Percentiles rank a stretch among this genome's conserved stretches.
These are phyloP conservation scores for Lontra canadensis DNA, from an alignment of 2,113 vertebrate species.

Conservation along the genomic window DNA sequence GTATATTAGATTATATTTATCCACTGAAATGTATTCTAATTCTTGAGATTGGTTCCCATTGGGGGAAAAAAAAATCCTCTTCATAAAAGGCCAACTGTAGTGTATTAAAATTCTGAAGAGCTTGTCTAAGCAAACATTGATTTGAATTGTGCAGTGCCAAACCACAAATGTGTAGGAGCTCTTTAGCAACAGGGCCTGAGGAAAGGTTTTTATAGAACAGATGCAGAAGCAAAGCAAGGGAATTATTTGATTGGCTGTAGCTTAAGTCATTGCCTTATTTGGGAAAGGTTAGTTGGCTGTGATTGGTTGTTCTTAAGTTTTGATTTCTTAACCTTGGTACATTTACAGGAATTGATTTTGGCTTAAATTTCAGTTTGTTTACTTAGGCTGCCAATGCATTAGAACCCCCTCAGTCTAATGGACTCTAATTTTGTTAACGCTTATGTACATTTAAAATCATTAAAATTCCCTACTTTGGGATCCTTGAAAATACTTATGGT, in stretches of 20 bases:
- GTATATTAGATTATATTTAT: background rate
- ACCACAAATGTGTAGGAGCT: background rate
- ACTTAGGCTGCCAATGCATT: background rate
- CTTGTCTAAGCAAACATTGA: background rate
- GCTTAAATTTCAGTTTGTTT: background rate
- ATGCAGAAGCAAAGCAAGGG: background rate
- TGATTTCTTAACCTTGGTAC: background rate
- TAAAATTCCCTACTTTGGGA: background rate
- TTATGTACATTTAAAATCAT: background rate
- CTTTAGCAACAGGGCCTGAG: background rate
- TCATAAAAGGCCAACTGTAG: background rate
- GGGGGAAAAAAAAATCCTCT: background rate
- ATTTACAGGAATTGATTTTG: background rate
- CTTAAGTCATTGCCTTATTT: background rate
- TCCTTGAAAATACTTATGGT: conserved; percentile 10
- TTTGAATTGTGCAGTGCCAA: background rate
- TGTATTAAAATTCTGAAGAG: background rate
- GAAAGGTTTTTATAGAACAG: background rate
- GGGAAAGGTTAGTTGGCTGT: background rate
- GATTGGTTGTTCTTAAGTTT: background rate
- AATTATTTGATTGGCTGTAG: background rate
- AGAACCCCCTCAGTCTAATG: background rate
- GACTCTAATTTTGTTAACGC: background rate
- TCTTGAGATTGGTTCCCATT: background rate
- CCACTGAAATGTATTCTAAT: background rate